phyloP scores from a whole-genome alignment of 2,113 vertebrate genomes.

The Peromyscus maniculatus region DNA sequence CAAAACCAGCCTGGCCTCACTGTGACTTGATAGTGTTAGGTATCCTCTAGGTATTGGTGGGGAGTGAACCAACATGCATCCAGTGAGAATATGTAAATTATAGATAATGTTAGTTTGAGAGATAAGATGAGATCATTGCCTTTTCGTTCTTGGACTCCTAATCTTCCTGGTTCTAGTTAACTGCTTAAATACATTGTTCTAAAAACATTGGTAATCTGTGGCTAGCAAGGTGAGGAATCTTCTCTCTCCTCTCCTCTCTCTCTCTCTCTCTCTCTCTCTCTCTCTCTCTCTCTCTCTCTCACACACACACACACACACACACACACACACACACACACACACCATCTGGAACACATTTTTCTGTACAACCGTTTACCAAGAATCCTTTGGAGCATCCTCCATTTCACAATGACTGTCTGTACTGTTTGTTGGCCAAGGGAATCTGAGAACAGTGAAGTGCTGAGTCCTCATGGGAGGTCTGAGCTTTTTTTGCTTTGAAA shows the following conservation, averaged over 20 bases:
- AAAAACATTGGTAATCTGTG: not conserved
- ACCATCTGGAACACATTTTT: not conserved
- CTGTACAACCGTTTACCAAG: not conserved
- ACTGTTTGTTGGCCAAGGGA: not conserved
- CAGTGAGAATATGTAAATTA: not conserved
- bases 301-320: not conserved
- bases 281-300: not conserved
- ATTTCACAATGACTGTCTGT: not conserved
- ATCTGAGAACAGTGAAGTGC: not conserved
- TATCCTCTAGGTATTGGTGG: not conserved
- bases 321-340: not conserved
- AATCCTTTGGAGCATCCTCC: constrained; percentile 1
- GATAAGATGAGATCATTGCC: not conserved
- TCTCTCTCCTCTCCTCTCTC: not conserved
- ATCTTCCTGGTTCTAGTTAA: not conserved
- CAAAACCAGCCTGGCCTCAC: not conserved
- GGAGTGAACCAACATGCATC: not conserved
- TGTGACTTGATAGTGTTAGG: not conserved
- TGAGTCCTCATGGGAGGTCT: not conserved
- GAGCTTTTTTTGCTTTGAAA: not conserved
- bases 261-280: too few relatives aligned
- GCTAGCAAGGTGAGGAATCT: not conserved
- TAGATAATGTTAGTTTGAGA: not conserved
- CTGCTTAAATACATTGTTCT: not conserved
- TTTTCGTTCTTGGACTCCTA: not conserved